These are phyloP conservation scores for Falco punctatus DNA, from an alignment of 2,113 vertebrate species.

Conservation along the genomic window DNA sequence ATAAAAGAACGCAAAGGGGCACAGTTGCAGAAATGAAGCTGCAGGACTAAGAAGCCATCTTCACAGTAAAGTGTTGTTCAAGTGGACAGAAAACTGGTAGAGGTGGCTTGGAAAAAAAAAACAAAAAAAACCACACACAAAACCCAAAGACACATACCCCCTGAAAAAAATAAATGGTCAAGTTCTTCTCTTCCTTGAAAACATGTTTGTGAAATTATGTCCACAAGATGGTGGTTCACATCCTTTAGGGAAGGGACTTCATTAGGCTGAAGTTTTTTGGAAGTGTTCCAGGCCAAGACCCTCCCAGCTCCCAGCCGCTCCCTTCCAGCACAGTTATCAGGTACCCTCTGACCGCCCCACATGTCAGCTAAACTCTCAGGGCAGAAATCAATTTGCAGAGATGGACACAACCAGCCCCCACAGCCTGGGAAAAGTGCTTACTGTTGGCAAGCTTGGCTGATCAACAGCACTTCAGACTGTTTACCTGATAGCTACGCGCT, in stretches of 20 bases:
- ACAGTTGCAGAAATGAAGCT: background rate
- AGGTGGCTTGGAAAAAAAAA: background rate
- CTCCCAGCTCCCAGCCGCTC: background rate
- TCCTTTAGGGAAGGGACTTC: background rate
- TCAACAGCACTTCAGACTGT: background rate
- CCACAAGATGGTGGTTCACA: background rate
- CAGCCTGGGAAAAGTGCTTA: background rate
- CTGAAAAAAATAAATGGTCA: background rate
- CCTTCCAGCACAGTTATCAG: background rate
- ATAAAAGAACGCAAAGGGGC: background rate
- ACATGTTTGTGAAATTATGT: background rate
- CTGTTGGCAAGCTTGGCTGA: background rate
- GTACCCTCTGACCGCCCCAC: background rate
- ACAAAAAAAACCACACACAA: too few species aligned
- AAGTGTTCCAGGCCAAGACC: background rate
- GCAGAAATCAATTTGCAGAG: background rate
- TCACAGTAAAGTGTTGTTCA: background rate
- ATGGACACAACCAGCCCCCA: background rate
- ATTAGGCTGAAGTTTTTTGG: background rate
- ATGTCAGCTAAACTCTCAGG: background rate
- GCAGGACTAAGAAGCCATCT: background rate
- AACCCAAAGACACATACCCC: too few species aligned
- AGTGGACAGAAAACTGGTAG: background rate
- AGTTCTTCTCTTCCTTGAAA: background rate
- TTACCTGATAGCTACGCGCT: background rate